Conservation (phyloP, 2,888 invertebrate species). For the Xylocampa areola region DNA sequence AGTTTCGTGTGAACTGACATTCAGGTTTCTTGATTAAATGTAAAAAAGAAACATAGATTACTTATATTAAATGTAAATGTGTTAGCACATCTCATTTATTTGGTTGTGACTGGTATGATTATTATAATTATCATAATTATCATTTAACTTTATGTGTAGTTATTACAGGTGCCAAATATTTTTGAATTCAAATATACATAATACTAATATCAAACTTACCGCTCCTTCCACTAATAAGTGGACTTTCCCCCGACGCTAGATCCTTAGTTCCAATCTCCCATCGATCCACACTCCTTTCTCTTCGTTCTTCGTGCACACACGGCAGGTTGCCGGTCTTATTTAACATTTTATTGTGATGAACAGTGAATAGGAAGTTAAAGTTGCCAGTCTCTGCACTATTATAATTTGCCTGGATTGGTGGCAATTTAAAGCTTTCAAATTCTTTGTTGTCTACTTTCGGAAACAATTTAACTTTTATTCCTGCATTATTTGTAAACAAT, state of each 20-base stretch:
- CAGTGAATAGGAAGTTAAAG: slow-evolving; percentile 73
- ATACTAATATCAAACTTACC: slow-evolving; percentile 64
- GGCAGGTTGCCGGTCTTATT: slow-evolving; percentile 60
- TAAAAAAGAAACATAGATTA: too few relatives aligned
- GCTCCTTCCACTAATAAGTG: slow-evolving; percentile 65
- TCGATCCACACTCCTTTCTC: slow-evolving; percentile 60
- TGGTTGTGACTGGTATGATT: too few relatives aligned
- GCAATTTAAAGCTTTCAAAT: slow-evolving; percentile 70
- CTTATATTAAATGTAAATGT: too few relatives aligned
- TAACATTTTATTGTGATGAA: slow-evolving; percentile 55
- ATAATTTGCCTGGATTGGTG: slow-evolving; percentile 71
- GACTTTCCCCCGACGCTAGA: slow-evolving; percentile 79
- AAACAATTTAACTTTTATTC: slow-evolving; percentile 69
- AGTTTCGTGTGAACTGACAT: not conserved
- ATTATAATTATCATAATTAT: too few relatives aligned
- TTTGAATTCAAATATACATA: too few relatives aligned
- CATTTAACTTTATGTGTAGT: too few relatives aligned
- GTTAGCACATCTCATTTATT: too few relatives aligned
- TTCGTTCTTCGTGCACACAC: slow-evolving; percentile 60
- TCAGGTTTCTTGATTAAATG: too few relatives aligned
- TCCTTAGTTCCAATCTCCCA: slow-evolving; percentile 73
- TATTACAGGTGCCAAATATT: too few relatives aligned
- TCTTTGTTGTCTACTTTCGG: slow-evolving; percentile 58
- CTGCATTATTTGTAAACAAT: slow-evolving; percentile 68
- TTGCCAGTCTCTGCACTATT: slow-evolving; percentile 70